Evolutionary conservation across 2,797 vertebrate genomes (phyloP), one percentile per base, ranked within the genome.

Genomic region (Melanotaenia trifasciata): DNA sequence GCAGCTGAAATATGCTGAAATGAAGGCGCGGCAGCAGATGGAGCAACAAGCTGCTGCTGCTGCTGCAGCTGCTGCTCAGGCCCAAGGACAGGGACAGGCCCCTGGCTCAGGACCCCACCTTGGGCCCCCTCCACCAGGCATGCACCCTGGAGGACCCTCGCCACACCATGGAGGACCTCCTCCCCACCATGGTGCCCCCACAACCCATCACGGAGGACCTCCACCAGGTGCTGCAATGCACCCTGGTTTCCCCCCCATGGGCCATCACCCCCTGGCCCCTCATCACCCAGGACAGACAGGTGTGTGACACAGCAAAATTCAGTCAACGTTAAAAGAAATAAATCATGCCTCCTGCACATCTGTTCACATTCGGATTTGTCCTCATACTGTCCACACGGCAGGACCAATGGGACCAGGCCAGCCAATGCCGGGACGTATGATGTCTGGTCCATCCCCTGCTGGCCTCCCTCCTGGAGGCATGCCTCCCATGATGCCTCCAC

Each of bases 1-100:
- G 85, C 98, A 99, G 94, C 94, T 99, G n/a, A 98, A 98, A 26
- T 98, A 99, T 0, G 98, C 98, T 0, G 98, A 99, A 84, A 87
- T 99, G 58, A 94, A 98, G 78, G 97, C 98, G 3, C 93, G 97
- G 2, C 98, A 99, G 92, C 98, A 99, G 91, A 96, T 98, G 95
- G 97, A 99, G 84, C 97, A 98, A 89, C 96, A 96, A 60, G 92
- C 96, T 73, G 90, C 92, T 0, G 91, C 90, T 0, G 88, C 91
- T 0, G 90, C 94, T 53, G 63, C 91, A 0, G 94, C 96, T 68
- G 90, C 93, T 0, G 94, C 95, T 0, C 87, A 75, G 58, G 92
- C 91, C 2, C 95, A 95, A 33, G 94, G 94, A 0, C 90, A 90
- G 5, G 86, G 94, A 0, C 90, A 83, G 38, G 67, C 67, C 18